These are phyloP conservation scores for Ochlodes sylvanus DNA, from an alignment of 2,888 invertebrate species.

Conservation along the genomic window DNA sequence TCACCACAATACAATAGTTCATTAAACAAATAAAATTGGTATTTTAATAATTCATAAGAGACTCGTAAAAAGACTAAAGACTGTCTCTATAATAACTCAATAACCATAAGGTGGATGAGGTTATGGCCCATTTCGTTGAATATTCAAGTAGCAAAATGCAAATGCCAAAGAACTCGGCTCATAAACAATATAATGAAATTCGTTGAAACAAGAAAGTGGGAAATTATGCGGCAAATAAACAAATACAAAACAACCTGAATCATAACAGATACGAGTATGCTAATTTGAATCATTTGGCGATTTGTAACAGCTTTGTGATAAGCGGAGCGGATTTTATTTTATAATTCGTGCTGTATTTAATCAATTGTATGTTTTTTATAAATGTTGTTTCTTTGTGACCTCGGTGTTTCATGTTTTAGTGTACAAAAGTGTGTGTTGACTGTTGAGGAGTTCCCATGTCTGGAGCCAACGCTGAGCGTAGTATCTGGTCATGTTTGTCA, in stretches of 20 bases:
- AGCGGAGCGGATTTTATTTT: conserved; percentile 32
- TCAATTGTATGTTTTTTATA: no score
- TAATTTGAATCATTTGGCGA: conserved; percentile 61
- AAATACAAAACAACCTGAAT: conserved; percentile 59
- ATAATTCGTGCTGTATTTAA: no score
- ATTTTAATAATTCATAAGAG: no score
- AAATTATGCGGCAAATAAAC: conserved; percentile 58
- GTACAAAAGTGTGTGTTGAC: no score
- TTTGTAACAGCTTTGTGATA: conserved; percentile 15
- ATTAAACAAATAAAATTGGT: no score
- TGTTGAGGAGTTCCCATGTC: no score
- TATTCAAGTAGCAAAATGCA: conserved; percentile 31
- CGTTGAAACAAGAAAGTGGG: conserved; percentile 54
- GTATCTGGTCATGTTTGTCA: no score
- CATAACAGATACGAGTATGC: conserved; percentile 54
- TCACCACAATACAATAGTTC: no score
- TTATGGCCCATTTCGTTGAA: conserved; percentile 16
- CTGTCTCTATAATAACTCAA: not conserved
- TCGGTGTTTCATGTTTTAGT: no score
- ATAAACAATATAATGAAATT: conserved; percentile 52
- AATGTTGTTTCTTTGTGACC: no score
- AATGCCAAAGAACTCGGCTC: conserved; percentile 26
- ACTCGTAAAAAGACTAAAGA: not conserved
- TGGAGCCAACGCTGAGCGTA: no score
- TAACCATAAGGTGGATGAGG: conserved; percentile 1